Conservation (phyloP, 2,888 invertebrate species). For the Mechanitis messenoides region DNA sequence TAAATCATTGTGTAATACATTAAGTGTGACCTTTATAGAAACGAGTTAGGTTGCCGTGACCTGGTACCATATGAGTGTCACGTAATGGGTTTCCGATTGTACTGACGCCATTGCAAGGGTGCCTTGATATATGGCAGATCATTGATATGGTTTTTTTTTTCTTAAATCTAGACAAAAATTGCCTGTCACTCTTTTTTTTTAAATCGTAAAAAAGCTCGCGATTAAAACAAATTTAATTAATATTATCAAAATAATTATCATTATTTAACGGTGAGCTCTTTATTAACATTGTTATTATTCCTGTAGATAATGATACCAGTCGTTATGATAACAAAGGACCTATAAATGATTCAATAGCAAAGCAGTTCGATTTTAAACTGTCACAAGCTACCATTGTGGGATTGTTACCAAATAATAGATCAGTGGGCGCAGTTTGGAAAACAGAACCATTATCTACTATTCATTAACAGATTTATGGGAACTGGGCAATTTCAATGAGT, state of each 20-base stretch:
- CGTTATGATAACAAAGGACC: slow-evolving; percentile 2
- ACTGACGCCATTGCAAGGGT: slow-evolving; percentile 35
- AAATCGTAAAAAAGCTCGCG: too few species aligned
- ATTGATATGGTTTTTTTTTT: slow-evolving; percentile 4
- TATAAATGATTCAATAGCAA: slow-evolving; percentile 1
- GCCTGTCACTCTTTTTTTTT: too few species aligned
- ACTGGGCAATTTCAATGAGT: neutral
- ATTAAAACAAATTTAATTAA: too few species aligned
- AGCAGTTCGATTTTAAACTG: slow-evolving; percentile 6
- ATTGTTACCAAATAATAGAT: slow-evolving; percentile 15
- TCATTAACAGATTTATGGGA: slow-evolving; percentile 6
- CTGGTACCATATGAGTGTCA: slow-evolving; percentile 35
- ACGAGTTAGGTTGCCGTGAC: slow-evolving; percentile 35
- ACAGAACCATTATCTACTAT: slow-evolving; percentile 2
- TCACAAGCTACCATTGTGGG: slow-evolving; percentile 12
- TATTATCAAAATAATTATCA: too few species aligned
- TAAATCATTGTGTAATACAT: slow-evolving; percentile 12
- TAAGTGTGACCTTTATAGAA: slow-evolving; percentile 30
- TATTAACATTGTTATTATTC: too few species aligned
- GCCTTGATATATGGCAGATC: slow-evolving; percentile 28
- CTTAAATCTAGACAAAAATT: too few species aligned
- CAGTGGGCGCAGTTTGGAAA: slow-evolving; percentile 6
- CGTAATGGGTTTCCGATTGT: slow-evolving; percentile 58
- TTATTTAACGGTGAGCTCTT: too few species aligned
- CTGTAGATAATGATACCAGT: neutral